Conservation (phyloP, 2,888 invertebrate species). For the Dysmachus trigonus region DNA sequence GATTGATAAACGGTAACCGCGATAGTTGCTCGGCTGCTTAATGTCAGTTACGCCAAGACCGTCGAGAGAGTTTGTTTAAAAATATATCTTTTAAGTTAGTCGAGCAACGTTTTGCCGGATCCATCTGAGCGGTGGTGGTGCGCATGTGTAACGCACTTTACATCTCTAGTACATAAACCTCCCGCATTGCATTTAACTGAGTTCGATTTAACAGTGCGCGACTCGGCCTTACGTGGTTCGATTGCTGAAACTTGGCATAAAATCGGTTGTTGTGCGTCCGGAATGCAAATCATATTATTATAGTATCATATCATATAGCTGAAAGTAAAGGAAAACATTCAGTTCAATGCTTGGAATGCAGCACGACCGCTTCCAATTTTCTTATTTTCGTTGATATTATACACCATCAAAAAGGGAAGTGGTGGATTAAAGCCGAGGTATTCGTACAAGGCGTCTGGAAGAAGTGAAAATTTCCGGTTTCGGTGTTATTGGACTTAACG, state of each 20-base stretch:
- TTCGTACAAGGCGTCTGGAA: background rate
- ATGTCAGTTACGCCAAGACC: constrained; percentile 48
- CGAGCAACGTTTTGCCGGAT: background rate
- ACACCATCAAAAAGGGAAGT: background rate
- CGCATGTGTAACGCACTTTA: constrained; percentile 38
- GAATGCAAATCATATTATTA: background rate
- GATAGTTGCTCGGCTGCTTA: constrained; percentile 38
- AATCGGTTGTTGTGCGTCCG: background rate
- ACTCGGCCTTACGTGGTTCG: background rate
- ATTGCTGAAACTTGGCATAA: background rate
- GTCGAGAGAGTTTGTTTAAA: constrained; percentile 47
- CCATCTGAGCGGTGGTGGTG: constrained; percentile 15
- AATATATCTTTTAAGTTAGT: background rate
- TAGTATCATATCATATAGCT: background rate
- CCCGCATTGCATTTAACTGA: background rate
- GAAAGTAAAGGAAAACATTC: constrained; percentile 18
- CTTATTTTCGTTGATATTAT: background rate
- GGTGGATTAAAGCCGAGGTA: background rate
- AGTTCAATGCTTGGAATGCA: background rate
- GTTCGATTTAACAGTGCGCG: background rate
- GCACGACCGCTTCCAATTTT: background rate
- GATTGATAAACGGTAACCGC: constrained; percentile 47
- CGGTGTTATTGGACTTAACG: background rate
- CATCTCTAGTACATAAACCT: background rate
- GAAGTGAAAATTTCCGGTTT: constrained; percentile 47